Percentiles rank a stretch among this genome's conserved stretches.
Conservation (phyloP, 2,113 vertebrate species). For the crab-eating macaque (Macaca fascicularis) region DNA sequence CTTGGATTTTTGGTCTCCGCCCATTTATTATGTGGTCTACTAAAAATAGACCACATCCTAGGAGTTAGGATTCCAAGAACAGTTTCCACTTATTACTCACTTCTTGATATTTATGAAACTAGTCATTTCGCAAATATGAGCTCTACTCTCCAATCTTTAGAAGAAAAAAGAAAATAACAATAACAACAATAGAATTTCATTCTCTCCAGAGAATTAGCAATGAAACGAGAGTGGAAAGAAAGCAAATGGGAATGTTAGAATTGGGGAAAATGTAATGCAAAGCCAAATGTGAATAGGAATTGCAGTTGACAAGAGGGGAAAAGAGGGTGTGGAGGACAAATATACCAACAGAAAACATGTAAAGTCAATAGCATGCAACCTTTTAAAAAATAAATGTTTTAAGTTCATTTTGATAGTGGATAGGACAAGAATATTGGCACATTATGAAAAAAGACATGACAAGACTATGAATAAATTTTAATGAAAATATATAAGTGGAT, state of each 20-base stretch:
- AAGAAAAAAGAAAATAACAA: slow-evolving; percentile 41
- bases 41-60: background rate
- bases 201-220: background rate
- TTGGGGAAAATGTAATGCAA: background rate
- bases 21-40: background rate
- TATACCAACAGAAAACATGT: background rate
- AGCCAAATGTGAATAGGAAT: background rate
- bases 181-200: background rate
- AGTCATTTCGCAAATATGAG: slow-evolving; percentile 1
- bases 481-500: slow-evolving; percentile 27
- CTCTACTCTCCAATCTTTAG: background rate
- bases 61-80: background rate
- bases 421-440: background rate
- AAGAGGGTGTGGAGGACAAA: background rate
- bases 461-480: background rate
- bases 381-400: background rate
- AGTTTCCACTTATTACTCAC: background rate
- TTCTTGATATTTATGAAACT: slow-evolving; percentile 22
- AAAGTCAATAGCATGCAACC: background rate
- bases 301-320: background rate
- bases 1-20: background rate
- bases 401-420: background rate
- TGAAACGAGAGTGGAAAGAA: background rate
- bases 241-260: slow-evolving; percentile 1
- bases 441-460: background rate